A percentile compares a stretch with the other conserved stretches of the same genome.
phyloP scores from a whole-genome alignment of 2,888 invertebrate genomes.

The Aethes cnicana region DNA sequence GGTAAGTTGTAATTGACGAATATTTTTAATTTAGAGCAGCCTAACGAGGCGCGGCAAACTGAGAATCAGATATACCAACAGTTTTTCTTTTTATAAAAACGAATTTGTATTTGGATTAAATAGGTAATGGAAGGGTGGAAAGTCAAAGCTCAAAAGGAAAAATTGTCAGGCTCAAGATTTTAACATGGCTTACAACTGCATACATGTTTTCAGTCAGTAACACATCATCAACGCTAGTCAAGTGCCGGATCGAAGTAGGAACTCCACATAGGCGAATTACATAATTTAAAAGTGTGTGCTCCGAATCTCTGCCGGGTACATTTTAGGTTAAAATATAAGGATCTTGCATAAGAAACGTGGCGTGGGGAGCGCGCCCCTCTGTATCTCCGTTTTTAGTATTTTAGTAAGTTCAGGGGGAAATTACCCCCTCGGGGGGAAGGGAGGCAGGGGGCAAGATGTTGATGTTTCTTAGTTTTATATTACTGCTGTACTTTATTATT shows the following conservation, averaged over 20 bases:
- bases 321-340: slow-evolving; percentile 55
- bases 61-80: too few species aligned
- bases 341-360: slow-evolving; percentile 82
- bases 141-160: too few species aligned
- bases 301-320: slow-evolving; percentile 37
- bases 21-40: too few species aligned
- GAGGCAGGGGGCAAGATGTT: slow-evolving; percentile 71
- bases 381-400: slow-evolving; percentile 83
- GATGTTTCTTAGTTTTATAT: slow-evolving; percentile 83
- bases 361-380: slow-evolving; percentile 61
- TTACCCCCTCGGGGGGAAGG: slow-evolving; percentile 61
- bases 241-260: slow-evolving; percentile 7
- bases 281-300: slow-evolving; percentile 38
- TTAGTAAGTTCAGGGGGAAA: slow-evolving; percentile 81
- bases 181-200: too few species aligned
- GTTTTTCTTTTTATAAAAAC: too few species aligned
- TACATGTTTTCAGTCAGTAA: too few species aligned
- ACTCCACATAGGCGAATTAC: slow-evolving; percentile 30
- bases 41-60: too few species aligned
- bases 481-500: slow-evolving; percentile 81
- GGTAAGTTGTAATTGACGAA: too few species aligned
- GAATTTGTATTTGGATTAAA: too few species aligned
- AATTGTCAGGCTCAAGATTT: too few species aligned
- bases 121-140: too few species aligned
- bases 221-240: neutral